These are phyloP conservation scores for Stenoptilia bipunctidactyla DNA, from an alignment of 2,888 invertebrate species.

Conservation along the genomic window DNA sequence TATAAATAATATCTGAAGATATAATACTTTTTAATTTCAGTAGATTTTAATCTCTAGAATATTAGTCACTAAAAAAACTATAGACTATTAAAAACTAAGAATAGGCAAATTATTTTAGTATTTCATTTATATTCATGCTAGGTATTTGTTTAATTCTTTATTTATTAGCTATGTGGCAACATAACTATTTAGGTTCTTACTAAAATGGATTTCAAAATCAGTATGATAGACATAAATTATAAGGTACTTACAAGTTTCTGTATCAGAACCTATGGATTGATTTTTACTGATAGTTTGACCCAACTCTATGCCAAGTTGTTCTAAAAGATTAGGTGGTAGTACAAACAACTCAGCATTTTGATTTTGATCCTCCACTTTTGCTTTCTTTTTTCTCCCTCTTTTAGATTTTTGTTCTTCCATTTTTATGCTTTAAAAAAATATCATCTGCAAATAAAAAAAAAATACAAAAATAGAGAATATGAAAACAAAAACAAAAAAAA, in stretches of 20 bases:
- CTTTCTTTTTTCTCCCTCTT: conserved; percentile 17
- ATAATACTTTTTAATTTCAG: too few relatives aligned
- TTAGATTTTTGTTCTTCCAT: conserved; percentile 17
- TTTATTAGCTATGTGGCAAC: too few relatives aligned
- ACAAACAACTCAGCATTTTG: conserved; percentile 39
- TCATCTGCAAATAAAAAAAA: conserved; percentile 7
- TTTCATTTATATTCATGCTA: too few relatives aligned
- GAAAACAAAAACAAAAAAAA: background rate
- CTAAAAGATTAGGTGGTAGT: conserved; percentile 49
- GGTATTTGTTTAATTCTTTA: too few relatives aligned
- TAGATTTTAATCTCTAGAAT: too few relatives aligned
- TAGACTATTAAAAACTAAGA: too few relatives aligned
- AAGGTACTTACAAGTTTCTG: background rate
- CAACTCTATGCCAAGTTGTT: conserved; percentile 53
- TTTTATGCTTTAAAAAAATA: conserved; percentile 12
- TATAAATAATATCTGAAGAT: too few relatives aligned
- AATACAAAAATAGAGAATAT: conserved; percentile 15
- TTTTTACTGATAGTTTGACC: conserved; percentile 19
- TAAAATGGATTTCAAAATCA: too few relatives aligned
- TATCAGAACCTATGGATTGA: conserved; percentile 11
- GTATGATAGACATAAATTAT: too few relatives aligned
- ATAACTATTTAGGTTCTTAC: too few relatives aligned
- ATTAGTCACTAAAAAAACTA: too few relatives aligned
- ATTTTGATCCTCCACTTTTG: conserved; percentile 4
- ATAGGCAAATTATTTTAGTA: too few relatives aligned